Evolutionary conservation across 2,888 invertebrate genomes (phyloP).

Genomic region (Hemicrepidius hirtus): DNA sequence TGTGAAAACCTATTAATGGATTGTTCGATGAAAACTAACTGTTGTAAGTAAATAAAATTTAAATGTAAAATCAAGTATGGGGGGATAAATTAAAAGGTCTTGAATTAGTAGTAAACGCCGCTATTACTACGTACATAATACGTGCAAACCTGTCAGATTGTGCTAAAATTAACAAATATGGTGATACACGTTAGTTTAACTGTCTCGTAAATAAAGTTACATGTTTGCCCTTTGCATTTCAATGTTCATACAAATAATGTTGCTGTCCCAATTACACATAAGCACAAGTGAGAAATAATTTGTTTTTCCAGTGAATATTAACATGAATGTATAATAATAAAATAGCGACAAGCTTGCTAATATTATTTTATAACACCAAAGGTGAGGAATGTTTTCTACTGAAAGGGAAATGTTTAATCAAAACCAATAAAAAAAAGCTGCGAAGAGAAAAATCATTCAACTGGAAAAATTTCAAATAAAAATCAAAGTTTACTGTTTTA

Average conservation of each 20-base stretch:
- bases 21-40: too few relatives aligned
- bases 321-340: too few relatives aligned
- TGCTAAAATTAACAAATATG: conserved; percentile 36
- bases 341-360: too few relatives aligned
- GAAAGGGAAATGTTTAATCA: too few relatives aligned
- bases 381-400: too few relatives aligned
- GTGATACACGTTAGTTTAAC: conserved; percentile 28
- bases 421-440: too few relatives aligned
- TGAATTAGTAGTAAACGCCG: conserved; percentile 23
- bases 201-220: conserved; percentile 35
- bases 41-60: neutral
- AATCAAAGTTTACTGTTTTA: neutral
- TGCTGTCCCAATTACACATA: conserved; percentile 11
- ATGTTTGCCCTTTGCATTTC: conserved; percentile 33
- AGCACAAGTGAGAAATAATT: neutral
- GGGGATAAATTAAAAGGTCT: conserved; percentile 13
- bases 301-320: neutral
- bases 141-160: conserved; percentile 29
- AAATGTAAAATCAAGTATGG: too few relatives aligned
- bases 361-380: too few relatives aligned
- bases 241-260: conserved; percentile 4
- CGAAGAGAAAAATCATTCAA: too few relatives aligned
- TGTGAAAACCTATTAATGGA: too few relatives aligned
- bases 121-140: conserved; percentile 25
- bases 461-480: neutral